phyloP scores from a whole-genome alignment of 2,888 invertebrate species.

The Calliphora vomitoria region DNA sequence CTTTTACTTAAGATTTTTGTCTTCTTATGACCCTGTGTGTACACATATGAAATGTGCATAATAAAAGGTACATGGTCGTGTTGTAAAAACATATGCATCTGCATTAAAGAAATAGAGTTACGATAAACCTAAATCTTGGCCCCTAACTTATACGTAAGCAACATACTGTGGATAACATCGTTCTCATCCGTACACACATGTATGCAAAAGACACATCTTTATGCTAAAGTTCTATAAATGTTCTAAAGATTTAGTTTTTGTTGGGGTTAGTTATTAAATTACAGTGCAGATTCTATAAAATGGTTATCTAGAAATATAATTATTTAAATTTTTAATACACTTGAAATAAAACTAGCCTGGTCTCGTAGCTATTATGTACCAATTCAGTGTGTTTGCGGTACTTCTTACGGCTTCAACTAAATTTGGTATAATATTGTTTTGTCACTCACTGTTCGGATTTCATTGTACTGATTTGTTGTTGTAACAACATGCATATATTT shows the following conservation, averaged over 20 bases:
- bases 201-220: not conserved
- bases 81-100: not conserved
- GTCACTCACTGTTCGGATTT: not conserved
- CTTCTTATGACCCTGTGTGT: not conserved
- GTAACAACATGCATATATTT: conserved; percentile 1
- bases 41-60: conserved; percentile 3
- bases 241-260: conserved; percentile 2
- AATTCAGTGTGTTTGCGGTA: too few species aligned
- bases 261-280: not conserved
- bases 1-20: conserved; percentile 38
- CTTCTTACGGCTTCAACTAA: too few species aligned
- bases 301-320: not conserved
- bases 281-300: not conserved
- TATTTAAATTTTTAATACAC: not conserved
- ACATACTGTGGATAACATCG: not conserved
- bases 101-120: not conserved
- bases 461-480: not conserved
- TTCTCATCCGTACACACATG: not conserved
- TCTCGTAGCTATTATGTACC: too few species aligned
- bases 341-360: too few species aligned
- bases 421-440: not conserved
- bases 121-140: conserved; percentile 6
- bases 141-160: not conserved
- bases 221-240: not conserved
- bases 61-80: not conserved